phyloP scores from a whole-genome alignment of 1,140 invertebrate species.

The Bombus soroeensis region DNA sequence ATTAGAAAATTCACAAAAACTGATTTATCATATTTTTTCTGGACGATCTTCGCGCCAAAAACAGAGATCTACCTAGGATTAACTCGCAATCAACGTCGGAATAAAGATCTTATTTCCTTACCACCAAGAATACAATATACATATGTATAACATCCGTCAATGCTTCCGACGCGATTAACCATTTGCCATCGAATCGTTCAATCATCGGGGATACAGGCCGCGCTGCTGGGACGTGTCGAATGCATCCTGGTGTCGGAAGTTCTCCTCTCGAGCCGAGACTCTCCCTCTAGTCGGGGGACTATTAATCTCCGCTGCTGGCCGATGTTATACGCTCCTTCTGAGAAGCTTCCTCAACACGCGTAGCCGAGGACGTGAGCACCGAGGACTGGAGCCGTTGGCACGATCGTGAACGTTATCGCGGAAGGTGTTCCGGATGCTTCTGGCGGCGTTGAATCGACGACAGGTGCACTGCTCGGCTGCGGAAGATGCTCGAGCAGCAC shows the following conservation, averaged over 20 bases:
- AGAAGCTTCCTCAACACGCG: slow-evolving; percentile 59
- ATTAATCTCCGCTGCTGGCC: slow-evolving; percentile 60
- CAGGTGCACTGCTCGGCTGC: slow-evolving; percentile 45
- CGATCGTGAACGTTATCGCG: slow-evolving; percentile 61
- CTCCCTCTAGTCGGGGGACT: slow-evolving; percentile 43
- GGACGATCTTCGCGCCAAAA: too few relatives aligned
- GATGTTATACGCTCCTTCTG: slow-evolving; percentile 51
- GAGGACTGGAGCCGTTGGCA: slow-evolving; percentile 8
- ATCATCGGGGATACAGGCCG: slow-evolving; percentile 51
- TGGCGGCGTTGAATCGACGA: slow-evolving; percentile 28
- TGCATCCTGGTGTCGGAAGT: slow-evolving; percentile 63
- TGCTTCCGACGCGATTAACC: neutral
- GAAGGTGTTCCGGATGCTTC: slow-evolving; percentile 57
- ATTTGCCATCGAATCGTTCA: slow-evolving; percentile 56
- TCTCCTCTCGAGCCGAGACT: slow-evolving; percentile 27
- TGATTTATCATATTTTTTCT: too few relatives aligned
- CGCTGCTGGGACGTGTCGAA: slow-evolving; percentile 60
- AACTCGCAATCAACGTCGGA: too few relatives aligned
- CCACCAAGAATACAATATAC: neutral
- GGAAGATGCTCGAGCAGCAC: slow-evolving; percentile 29
- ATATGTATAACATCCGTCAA: neutral
- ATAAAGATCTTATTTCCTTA: neutral
- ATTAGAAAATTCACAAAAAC: too few relatives aligned
- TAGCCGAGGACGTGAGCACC: neutral
- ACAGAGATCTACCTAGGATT: neutral